A percentile compares a stretch with the other conserved stretches of the same genome.
phyloP scores from a whole-genome alignment of 2,113 vertebrate species.

The Lathamus discolor region DNA sequence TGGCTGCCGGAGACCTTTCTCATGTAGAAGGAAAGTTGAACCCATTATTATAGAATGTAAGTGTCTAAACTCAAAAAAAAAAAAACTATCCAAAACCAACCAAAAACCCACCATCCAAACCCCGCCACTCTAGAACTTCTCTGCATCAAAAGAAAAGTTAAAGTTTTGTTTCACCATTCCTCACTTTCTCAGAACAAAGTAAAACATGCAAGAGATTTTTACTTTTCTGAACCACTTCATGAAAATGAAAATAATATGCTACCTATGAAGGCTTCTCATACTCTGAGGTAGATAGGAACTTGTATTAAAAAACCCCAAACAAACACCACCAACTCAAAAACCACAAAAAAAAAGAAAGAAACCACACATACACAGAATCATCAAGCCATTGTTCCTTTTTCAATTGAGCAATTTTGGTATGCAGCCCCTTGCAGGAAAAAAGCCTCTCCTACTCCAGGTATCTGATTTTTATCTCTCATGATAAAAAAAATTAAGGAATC shows the following conservation, averaged over 20 bases:
- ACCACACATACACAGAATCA: neutral
- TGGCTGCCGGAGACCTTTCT: slow-evolving; percentile 20
- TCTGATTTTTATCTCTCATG: neutral
- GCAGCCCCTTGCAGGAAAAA: neutral
- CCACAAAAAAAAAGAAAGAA: neutral
- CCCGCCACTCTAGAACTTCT: neutral
- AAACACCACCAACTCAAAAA: neutral
- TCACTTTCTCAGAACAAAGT: neutral
- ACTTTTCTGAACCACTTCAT: neutral
- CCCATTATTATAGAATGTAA: neutral
- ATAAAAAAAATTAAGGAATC: neutral
- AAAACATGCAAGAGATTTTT: neutral
- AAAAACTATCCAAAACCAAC: neutral
- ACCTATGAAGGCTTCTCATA: neutral
- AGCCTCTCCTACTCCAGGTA: neutral
- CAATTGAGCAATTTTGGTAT: neutral
- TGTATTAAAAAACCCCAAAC: neutral
- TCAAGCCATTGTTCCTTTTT: neutral
- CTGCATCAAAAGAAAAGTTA: neutral
- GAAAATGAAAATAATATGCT: neutral
- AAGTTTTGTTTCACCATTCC: neutral
- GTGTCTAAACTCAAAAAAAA: neutral
- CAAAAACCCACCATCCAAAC: neutral
- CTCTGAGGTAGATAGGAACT: neutral
- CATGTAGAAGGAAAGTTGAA: slow-evolving; percentile 21